Conservation (phyloP, 2,888 invertebrate genomes). For the Scelioninae gen. 1 region DNA sequence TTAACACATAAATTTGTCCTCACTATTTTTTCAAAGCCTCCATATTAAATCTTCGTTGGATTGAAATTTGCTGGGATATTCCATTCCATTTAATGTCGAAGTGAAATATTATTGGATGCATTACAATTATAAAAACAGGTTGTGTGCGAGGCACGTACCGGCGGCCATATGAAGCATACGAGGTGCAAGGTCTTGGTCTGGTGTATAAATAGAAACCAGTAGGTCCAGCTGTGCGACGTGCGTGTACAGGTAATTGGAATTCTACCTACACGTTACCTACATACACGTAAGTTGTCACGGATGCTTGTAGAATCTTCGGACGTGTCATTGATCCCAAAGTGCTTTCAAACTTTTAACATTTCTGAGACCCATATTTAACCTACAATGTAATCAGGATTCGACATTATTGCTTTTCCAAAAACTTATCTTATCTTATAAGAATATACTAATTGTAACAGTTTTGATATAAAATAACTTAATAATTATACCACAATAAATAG, state of each 20-base stretch:
- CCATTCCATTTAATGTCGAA: conserved; percentile 35
- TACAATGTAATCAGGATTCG: neutral
- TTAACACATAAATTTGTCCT: neutral
- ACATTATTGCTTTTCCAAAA: no score
- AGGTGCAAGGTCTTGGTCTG: conserved; percentile 76
- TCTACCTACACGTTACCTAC: conserved; percentile 77
- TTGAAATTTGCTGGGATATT: neutral
- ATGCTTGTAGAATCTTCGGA: conserved; percentile 75
- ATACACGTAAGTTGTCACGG: conserved; percentile 76
- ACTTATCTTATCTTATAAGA: neutral
- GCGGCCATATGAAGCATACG: conserved; percentile 59
- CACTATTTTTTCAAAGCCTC: no score
- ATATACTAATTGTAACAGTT: neutral
- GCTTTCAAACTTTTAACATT: conserved; percentile 73
- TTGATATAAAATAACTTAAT: no score
- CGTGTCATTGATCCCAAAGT: conserved; percentile 80
- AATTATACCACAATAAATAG: no score
- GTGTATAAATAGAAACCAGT: conserved; percentile 83
- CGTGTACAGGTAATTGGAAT: conserved; percentile 79
- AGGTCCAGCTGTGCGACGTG: conserved; percentile 80
- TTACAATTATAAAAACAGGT: conserved; percentile 65
- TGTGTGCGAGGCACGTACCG: conserved; percentile 49
- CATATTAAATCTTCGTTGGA: neutral
- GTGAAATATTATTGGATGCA: conserved; percentile 59
- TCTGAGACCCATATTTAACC: conserved; percentile 73